Evolutionary conservation across 2,888 invertebrate species (phyloP).

Genomic region (Andrena marginata): DNA sequence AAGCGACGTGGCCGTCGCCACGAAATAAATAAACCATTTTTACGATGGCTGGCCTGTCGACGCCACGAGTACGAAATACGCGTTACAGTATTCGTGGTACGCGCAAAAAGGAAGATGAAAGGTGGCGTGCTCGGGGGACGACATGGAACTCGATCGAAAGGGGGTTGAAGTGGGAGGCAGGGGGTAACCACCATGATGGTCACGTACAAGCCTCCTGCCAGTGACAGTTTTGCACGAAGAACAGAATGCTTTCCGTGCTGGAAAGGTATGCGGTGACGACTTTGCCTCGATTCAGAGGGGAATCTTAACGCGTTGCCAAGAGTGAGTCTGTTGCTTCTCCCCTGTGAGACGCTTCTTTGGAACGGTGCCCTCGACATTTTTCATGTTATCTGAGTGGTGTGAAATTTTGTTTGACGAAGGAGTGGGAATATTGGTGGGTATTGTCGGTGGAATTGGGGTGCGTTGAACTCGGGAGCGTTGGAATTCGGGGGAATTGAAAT

Average conservation of each 20-base stretch:
- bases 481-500: too few relatives aligned
- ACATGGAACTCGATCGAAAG: neutral
- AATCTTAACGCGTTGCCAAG: constrained; percentile 22
- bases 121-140: neutral
- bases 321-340: neutral
- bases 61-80: constrained; percentile 28
- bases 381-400: too few relatives aligned
- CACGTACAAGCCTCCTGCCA: constrained; percentile 30
- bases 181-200: constrained; percentile 31
- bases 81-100: constrained; percentile 17
- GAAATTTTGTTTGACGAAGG: too few relatives aligned
- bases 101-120: constrained; percentile 12
- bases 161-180: neutral
- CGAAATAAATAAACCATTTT: constrained; percentile 34
- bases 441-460: too few relatives aligned
- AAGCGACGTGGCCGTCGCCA: neutral
- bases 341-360: neutral
- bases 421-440: too few relatives aligned
- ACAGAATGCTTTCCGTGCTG: constrained; percentile 24
- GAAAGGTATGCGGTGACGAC: constrained; percentile 37
- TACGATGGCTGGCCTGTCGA: constrained; percentile 38
- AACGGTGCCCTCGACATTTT: neutral
- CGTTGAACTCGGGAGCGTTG: too few relatives aligned
- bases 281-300: constrained; percentile 5
- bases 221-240: constrained; percentile 31